These are phyloP conservation scores for Mizuhopecten yessoensis DNA, from an alignment of 1,140 invertebrate species.

Conservation along the genomic window DNA sequence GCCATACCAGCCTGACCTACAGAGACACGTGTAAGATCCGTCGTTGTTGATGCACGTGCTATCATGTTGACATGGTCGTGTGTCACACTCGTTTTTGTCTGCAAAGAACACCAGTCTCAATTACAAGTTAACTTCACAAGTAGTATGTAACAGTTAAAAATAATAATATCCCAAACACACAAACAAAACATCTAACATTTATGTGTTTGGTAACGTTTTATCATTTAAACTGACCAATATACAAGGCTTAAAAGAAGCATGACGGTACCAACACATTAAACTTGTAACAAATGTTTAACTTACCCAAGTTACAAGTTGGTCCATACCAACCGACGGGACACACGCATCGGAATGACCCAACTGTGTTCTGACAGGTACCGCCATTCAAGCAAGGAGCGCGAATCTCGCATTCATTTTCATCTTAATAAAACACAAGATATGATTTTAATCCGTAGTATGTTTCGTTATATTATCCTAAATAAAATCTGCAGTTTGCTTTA, in stretches of 20 bases:
- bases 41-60: conserved; percentile 46
- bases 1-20: conserved; percentile 50
- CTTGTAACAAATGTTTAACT: background rate
- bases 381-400: conserved; percentile 53
- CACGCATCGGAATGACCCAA: conserved; percentile 51
- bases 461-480: too few species aligned
- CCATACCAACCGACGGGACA: conserved; percentile 51
- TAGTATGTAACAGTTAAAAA: too few species aligned
- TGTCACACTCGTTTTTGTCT: conserved; percentile 45
- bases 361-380: conserved; percentile 50
- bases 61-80: conserved; percentile 51
- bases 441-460: too few species aligned
- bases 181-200: too few species aligned
- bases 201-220: too few species aligned
- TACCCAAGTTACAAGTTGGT: conserved; percentile 51
- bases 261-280: too few species aligned
- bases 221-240: too few species aligned
- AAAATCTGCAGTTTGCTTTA: too few species aligned
- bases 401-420: conserved; percentile 54
- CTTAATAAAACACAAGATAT: conserved; percentile 44
- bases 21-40: conserved; percentile 45
- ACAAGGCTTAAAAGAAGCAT: too few species aligned
- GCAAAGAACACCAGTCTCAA: background rate
- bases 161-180: too few species aligned
- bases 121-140: too few species aligned